phyloP scores from a whole-genome alignment of 2,888 invertebrate species.

The Lobophora halterata region DNA sequence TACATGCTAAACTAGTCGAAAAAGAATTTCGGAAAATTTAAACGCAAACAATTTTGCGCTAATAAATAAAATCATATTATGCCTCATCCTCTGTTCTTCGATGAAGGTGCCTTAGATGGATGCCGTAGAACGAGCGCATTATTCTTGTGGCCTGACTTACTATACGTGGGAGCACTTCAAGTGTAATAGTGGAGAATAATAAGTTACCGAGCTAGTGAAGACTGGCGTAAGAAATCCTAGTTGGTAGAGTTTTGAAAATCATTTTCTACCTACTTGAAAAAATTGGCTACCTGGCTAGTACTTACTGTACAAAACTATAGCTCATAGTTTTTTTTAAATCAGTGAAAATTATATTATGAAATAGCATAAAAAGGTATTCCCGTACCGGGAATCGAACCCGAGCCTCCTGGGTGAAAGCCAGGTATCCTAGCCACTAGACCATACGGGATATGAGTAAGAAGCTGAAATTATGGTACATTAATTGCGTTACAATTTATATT shows the following conservation, averaged over 20 bases:
- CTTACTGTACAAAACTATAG: too few relatives aligned
- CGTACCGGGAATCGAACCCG: slow-evolving; percentile 88
- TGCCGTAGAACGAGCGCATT: background rate
- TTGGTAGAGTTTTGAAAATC: too few relatives aligned
- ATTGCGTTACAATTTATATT: too few relatives aligned
- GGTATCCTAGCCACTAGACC: slow-evolving; percentile 87
- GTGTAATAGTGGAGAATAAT: too few relatives aligned
- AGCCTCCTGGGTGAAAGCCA: slow-evolving; percentile 88
- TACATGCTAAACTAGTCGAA: too few relatives aligned
- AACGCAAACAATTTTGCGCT: too few relatives aligned
- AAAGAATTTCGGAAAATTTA: too few relatives aligned
- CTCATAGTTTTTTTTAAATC: background rate
- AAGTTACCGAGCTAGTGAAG: slow-evolving; percentile 5
- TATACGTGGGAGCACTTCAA: background rate
- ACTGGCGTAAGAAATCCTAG: too few relatives aligned
- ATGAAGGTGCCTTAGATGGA: background rate
- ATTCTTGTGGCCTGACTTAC: background rate
- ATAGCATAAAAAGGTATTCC: slow-evolving; percentile 56
- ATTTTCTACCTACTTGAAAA: too few relatives aligned
- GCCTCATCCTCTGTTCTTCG: background rate
- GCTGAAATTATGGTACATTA: slow-evolving; percentile 9
- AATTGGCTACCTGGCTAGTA: too few relatives aligned
- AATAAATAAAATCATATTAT: too few relatives aligned
- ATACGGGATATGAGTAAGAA: slow-evolving; percentile 65
- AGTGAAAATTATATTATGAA: background rate